Conservation (phyloP, 2,797 vertebrate species). For the Fistularia commersonii region DNA sequence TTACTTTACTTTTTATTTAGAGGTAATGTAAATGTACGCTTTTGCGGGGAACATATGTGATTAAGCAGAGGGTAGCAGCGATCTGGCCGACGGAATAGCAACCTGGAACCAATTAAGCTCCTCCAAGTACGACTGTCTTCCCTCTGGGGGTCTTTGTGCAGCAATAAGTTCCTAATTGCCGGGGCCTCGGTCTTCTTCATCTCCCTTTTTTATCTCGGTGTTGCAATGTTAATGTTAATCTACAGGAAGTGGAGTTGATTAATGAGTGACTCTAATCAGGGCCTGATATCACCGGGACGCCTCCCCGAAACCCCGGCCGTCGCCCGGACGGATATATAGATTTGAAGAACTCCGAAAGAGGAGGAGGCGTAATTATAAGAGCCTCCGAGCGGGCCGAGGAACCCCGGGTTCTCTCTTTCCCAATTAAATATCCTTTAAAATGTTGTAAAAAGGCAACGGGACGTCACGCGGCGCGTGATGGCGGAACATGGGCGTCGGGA, state of each 20-base stretch:
- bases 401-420: slow-evolving; percentile 3
- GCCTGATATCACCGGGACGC: slow-evolving; percentile 22
- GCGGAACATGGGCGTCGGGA: too few species aligned
- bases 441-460: slow-evolving; percentile 35
- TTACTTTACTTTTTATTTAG: neutral
- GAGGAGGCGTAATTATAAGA: neutral
- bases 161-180: slow-evolving; percentile 67
- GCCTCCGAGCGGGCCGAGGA: neutral
- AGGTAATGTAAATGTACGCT: slow-evolving; percentile 31
- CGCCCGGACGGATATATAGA: slow-evolving; percentile 5
- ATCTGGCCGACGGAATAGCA: slow-evolving; percentile 50
- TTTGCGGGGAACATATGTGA: slow-evolving; percentile 24
- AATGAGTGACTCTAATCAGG: slow-evolving; percentile 54
- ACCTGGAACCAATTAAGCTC: slow-evolving; percentile 66
- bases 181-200: slow-evolving; percentile 42
- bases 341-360: slow-evolving; percentile 2
- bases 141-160: slow-evolving; percentile 60
- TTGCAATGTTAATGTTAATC: slow-evolving; percentile 59
- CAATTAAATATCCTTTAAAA: too few species aligned
- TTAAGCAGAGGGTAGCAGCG: slow-evolving; percentile 31
- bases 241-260: slow-evolving; percentile 46
- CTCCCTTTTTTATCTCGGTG: slow-evolving; percentile 50
- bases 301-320: slow-evolving; percentile 20
- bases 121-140: slow-evolving; percentile 42
- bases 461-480: slow-evolving; percentile 12